Conservation (phyloP, 64 coral and sea anemone genomes). For the Stichodactyla helianthus region DNA sequence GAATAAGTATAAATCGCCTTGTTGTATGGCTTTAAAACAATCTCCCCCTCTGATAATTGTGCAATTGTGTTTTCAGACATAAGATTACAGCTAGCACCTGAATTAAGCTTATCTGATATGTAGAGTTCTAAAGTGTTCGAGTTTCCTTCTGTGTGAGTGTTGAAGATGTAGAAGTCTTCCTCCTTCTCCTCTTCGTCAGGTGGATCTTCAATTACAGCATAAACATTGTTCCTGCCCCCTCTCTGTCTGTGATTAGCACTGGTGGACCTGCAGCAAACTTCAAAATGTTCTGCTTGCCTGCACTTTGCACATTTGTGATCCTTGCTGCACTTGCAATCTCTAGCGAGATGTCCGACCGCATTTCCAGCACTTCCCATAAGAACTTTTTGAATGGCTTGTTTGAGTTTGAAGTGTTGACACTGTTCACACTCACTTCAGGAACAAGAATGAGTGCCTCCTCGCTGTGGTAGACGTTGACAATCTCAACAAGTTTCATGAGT, state of each 20-base stretch:
- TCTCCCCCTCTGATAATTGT: no score
- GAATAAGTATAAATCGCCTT: no score
- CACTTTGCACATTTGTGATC: slow-evolving; percentile 41
- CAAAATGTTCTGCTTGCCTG: slow-evolving; percentile 36
- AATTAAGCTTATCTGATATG: not conserved
- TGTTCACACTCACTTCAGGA: slow-evolving; percentile 13
- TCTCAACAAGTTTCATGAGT: slow-evolving; percentile 41
- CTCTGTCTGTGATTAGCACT: slow-evolving; percentile 16
- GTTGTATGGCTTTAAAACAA: no score
- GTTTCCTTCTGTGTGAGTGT: not conserved
- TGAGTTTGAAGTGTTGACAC: not conserved
- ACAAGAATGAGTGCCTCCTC: slow-evolving; percentile 6
- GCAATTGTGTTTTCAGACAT: not conserved
- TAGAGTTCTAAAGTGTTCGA: not conserved
- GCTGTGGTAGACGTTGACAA: not conserved
- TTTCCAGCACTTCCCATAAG: not conserved
- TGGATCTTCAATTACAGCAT: slow-evolving; percentile 9
- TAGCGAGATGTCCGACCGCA: not conserved
- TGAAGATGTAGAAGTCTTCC: not conserved
- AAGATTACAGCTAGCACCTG: not conserved
- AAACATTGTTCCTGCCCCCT: slow-evolving; percentile 1
- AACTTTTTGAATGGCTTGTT: not conserved
- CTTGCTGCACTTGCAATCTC: slow-evolving; percentile 1
- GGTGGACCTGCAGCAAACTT: slow-evolving; percentile 13
- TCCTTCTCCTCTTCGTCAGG: slow-evolving; percentile 2